Conservation (phyloP, 2,113 vertebrate species). For the Patagioenas fasciata region DNA sequence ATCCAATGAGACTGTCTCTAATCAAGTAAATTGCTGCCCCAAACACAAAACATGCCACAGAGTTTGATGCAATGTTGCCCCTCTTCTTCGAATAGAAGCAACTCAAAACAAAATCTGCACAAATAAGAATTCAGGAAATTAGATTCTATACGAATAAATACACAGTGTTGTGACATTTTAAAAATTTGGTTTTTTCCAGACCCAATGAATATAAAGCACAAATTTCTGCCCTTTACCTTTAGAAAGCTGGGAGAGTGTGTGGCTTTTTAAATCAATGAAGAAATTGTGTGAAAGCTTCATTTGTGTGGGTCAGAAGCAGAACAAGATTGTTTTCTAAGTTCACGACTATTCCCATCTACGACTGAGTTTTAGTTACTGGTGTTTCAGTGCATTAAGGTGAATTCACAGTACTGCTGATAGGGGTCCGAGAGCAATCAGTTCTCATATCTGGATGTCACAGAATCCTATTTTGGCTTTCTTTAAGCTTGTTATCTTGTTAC, state of each 20-base stretch:
- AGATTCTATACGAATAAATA: neutral
- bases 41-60: neutral
- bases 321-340: neutral
- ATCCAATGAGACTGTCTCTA: neutral
- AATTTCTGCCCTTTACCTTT: constrained; percentile 33
- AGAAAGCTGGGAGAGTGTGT: neutral
- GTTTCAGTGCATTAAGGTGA: neutral
- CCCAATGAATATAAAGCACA: constrained; percentile 15
- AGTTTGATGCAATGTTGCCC: neutral
- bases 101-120: neutral
- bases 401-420: neutral
- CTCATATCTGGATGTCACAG: neutral
- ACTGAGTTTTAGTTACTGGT: neutral
- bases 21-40: neutral
- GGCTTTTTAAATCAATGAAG: neutral
- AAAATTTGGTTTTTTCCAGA: neutral
- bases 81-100: neutral
- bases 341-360: neutral
- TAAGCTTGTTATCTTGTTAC: neutral
- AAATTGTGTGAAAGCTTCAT: constrained; percentile 18
- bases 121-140: neutral
- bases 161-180: constrained; percentile 2
- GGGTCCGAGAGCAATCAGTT: neutral
- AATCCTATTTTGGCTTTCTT: neutral
- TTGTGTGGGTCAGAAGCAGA: neutral